Evolutionary conservation across 2,797 vertebrate species (phyloP), one percentile per base, ranked within the genome.

Genomic region (Aratinga solstitialis): DNA sequence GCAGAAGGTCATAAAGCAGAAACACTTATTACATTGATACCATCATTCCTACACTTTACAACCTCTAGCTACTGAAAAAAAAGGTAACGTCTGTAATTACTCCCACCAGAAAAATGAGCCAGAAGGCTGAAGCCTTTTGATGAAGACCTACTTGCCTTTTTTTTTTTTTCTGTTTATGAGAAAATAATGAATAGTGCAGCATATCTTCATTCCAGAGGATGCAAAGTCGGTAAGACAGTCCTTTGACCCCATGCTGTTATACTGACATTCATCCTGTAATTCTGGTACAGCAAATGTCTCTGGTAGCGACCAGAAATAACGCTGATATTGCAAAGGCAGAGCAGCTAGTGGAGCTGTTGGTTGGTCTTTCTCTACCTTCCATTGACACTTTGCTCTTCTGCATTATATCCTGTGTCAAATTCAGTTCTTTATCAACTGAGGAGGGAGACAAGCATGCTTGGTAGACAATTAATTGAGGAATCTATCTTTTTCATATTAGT

Each of bases 381-480:
- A 14, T 4, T 43, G 24, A 5, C 13, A 16, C 11, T 51, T 66
- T 56, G 10, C 13, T 84, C 32, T 68, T 26, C 36, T 34, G 8
- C 3, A 0, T 43, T 56, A 29, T 22, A 67, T 66, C 21, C 34
- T 32, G 15, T 45, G 24, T 67, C 58, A 50, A 77, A 78, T 53
- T 38, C 29, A 13, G 30, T 26, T 74, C 38, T 78, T 59, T 59
- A 26, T 6, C 1, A 1, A 36, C 40, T 53, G 23, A 43, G 43
- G 27, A 42, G 27, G 68, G 24, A 43, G 11, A 14, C 5, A 13
- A 40, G 22, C 10, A 56, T 0, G 1, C 7, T 82, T 36, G 9
- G 22, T 13, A 48, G 7, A 36, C 38, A 76, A 61, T 20, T 16
- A 43, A 24, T 30, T 8, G 12, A 38, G 34, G 23, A 36, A 58